A percentile compares a stretch with the other conserved stretches of the same genome.
Evolutionary conservation across 2,113 vertebrate genomes (phyloP).

Genomic region (Phalacrocorax brasilianus): DNA sequence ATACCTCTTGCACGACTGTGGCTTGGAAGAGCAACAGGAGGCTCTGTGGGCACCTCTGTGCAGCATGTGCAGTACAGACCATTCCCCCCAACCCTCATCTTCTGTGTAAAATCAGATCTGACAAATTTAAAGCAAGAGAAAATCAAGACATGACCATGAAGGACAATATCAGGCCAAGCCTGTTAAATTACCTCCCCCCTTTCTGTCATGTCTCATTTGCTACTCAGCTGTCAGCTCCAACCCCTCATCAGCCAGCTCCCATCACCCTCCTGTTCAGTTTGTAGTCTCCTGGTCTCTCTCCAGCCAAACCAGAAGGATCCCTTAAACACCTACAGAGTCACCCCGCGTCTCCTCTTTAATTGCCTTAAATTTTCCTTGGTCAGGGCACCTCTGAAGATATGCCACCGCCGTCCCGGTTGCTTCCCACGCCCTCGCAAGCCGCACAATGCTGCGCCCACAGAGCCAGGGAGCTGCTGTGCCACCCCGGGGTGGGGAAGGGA

Average conservation of each 20-base stretch:
- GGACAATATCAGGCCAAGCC: conserved; percentile 57
- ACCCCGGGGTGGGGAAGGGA: fast-evolving
- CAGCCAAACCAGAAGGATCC: not conserved
- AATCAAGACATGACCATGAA: conserved; percentile 50
- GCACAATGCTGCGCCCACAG: fast-evolving
- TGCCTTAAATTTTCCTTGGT: not conserved
- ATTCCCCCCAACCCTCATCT: not conserved
- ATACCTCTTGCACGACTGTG: not conserved
- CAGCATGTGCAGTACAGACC: fast-evolving
- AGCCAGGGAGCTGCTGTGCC: not conserved
- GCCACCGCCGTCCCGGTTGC: fast-evolving
- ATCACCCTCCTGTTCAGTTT: not conserved
- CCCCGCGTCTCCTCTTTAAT: not conserved
- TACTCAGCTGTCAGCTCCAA: conserved; percentile 1
- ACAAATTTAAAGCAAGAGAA: conserved; percentile 54
- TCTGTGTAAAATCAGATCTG: conserved; percentile 50
- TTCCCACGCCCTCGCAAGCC: not conserved
- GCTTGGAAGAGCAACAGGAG: conserved; percentile 27
- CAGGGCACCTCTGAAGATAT: not conserved
- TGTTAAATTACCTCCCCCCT: conserved; percentile 51
- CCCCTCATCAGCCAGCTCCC: not conserved
- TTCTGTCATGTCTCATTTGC: conserved; percentile 56
- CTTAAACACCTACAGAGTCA: not conserved
- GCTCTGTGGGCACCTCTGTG: not conserved
- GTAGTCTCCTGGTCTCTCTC: not conserved